phyloP scores from a whole-genome alignment of 1,140 invertebrate genomes.

The Drosophila lacteicornis region DNA sequence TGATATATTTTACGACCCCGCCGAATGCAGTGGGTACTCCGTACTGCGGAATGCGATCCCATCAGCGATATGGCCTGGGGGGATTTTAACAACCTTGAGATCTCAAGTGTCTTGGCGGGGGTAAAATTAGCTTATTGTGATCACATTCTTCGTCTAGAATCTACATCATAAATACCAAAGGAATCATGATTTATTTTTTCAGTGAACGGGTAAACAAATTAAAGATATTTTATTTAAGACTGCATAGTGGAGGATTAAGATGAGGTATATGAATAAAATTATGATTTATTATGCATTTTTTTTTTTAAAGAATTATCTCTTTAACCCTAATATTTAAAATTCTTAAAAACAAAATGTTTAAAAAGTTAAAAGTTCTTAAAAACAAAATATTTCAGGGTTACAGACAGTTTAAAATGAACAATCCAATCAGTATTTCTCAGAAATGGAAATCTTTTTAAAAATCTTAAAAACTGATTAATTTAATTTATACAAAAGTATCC shows the following conservation, averaged over 20 bases:
- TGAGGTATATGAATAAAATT: background rate
- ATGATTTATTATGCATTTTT: too few relatives aligned
- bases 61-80: background rate
- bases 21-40: background rate
- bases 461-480: too few relatives aligned
- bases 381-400: background rate
- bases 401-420: background rate
- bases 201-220: background rate
- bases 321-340: too few relatives aligned
- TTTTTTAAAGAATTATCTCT: too few relatives aligned
- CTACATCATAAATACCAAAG: background rate
- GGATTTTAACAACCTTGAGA: constrained; percentile 11
- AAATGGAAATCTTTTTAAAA: background rate
- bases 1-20: constrained; percentile 1
- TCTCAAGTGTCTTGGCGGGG: constrained; percentile 12
- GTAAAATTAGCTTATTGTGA: background rate
- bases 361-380: too few relatives aligned
- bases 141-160: background rate
- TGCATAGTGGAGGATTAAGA: too few relatives aligned
- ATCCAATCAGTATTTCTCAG: too few relatives aligned
- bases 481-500: too few relatives aligned
- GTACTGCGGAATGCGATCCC: constrained; percentile 10
- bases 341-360: background rate
- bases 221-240: too few relatives aligned
- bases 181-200: background rate